Base-by-base conservation (phyloP, 2,797 vertebrate genomes). In the Tenualosa thibaudeaui region DNA sequence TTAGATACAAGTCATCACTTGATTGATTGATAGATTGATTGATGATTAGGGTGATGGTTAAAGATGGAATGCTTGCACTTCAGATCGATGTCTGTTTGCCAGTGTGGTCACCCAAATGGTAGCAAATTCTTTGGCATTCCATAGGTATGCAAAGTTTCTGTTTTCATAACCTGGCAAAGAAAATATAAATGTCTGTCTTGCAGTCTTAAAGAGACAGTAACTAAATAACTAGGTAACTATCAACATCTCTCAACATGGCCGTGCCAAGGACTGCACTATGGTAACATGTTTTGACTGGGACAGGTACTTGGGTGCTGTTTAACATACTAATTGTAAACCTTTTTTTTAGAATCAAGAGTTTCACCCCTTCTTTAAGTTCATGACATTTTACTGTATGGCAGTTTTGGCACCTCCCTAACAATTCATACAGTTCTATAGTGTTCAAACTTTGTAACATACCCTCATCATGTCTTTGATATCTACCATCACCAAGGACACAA, bases 1-100 rank as follows among this genome's bases (percentile, higher is more conserved):
- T 87, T 86, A 82, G 65, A 37, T 75, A 37, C 22, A 78, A 78
- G 15, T 71, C 65, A 71, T 17, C 40, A 71, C 13, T 62, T 62
- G 58, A 62, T 62, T 62, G 58, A 60, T 17, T 22, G 53, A 54
- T 17, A 19, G 53, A 54, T 17, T 54, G 15, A 22, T 56, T 56
- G 71, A 78, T 78, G 17, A 43, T 71, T 56, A 56, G 4, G 71
- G 22, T 7, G 40, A 78, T 78, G 71, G 68, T 46, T 7, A 22
- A 78, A 78, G 8, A 75, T 31, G 31, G 37, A 43, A 43, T 40
- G 40, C 17, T 78, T 78, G 17, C 71, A 78, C 15, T 37, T 78
- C 71, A 78, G 71, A 71, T 71, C n/a, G 65, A 71, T 71, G 40
- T 46, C 71, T 78, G 71, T 46, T 78, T 43, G 43, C 13, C 37